Base-by-base conservation (phyloP, 2,888 invertebrate genomes). In the Rhodophaea formosa region DNA sequence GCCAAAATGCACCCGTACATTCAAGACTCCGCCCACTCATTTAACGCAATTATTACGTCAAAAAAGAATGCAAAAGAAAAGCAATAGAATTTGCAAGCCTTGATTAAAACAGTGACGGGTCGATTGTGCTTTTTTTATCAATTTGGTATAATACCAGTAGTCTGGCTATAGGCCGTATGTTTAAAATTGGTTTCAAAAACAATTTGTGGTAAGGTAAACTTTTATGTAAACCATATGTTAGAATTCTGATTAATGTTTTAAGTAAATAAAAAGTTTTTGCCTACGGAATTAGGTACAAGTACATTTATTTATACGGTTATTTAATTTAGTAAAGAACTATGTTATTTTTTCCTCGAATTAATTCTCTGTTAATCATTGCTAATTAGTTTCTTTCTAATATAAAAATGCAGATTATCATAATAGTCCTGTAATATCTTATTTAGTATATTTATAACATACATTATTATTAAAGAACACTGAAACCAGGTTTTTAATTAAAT, bases 51-150 rank as follows among this genome's bases (percentile, higher is more conserved):
- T 89, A 90, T 84, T 78, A 82, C 78, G 85, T 89, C 88, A 77
- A 72, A 62, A 59, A 71, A 67, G 86, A 80, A 88, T 88, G 69
- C 78, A 73, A 80, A 79, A 78, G 75, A 86, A 86, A 88, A 79
- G 81, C 79, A 79, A 86, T 84, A 86, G 88, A 86, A 86, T 84
- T 79, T 76, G 79, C 80, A 68, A 72, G 77, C 76, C 78, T 88
- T 88, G 88, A 89, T 90, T 88, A 88, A 89, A 87, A 84, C 78
- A 84, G 88, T 87, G 87, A 89, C 87, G 81, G 85, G 86, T 77
- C 86, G 87, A 89, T 90, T 89, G 88, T 63, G 61, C 67, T 65
- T 65, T 60, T 67, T 66, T 63, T 65, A 62, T 71, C 63, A 59
- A 56, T 75, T 74, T 70, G 67, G 68, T 73, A 69, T 69, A 63